A percentile compares a stretch with the other conserved stretches of the same genome.
These are phyloP conservation scores for Hemichromis elongatus DNA, from an alignment of 2,113 vertebrate species.

Conservation along the genomic window DNA sequence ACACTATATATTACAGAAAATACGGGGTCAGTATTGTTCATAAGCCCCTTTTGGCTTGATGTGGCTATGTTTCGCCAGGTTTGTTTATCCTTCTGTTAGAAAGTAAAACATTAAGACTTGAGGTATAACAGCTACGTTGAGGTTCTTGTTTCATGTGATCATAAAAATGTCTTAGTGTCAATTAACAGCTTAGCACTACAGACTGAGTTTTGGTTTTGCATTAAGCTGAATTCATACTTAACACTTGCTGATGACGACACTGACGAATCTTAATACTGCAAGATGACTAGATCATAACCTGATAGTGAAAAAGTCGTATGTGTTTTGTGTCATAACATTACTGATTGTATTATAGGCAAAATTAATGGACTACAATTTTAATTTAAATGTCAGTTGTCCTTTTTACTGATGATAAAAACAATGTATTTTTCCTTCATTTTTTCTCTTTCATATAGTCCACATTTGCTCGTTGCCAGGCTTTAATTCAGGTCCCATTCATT, in stretches of 20 bases:
- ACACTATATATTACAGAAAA: background rate
- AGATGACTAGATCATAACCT: background rate
- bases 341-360: background rate
- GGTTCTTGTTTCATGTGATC: background rate
- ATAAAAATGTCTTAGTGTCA: background rate
- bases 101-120: background rate
- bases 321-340: background rate
- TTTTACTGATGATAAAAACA: background rate
- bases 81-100: background rate
- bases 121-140: background rate
- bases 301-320: accelerated
- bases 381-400: background rate
- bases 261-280: background rate
- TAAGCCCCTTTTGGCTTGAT: background rate
- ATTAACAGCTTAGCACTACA: background rate
- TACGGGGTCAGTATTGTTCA: background rate
- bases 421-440: background rate
- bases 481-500: background rate
- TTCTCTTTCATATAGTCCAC: background rate
- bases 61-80: accelerated
- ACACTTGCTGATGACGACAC: background rate
- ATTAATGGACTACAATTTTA: background rate
- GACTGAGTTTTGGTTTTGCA: background rate
- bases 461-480: background rate
- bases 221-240: background rate